A percentile compares a stretch with the other conserved stretches of the same genome.
Evolutionary conservation across 2,113 vertebrate species (phyloP).

Genomic region (Bubo scandiacus): DNA sequence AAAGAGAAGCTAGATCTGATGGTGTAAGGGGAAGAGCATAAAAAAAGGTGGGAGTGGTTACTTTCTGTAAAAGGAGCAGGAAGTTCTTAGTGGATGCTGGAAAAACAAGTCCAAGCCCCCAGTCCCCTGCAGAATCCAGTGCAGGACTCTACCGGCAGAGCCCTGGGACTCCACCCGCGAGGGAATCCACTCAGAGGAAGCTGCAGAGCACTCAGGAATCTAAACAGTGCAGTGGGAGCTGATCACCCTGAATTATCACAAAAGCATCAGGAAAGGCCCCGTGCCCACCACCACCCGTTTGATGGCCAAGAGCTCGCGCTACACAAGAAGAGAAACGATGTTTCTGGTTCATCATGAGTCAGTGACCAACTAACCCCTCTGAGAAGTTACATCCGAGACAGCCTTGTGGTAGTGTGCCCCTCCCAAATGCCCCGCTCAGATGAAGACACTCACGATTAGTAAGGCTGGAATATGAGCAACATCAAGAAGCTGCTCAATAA

Average conservation of each 20-base stretch:
- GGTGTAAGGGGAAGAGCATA: not conserved
- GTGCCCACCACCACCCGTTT: not conserved
- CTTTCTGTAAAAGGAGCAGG: not conserved
- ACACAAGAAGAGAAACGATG: not conserved
- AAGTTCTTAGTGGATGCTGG: not conserved
- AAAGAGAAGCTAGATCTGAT: not conserved
- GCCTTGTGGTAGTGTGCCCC: not conserved
- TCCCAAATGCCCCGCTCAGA: not conserved
- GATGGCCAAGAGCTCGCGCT: not conserved
- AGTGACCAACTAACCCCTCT: not conserved
- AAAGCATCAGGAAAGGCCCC: not conserved
- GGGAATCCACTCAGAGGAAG: not conserved
- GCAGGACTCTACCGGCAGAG: not conserved
- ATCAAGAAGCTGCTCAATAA: not conserved
- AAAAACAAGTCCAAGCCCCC: not conserved
- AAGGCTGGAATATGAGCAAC: not conserved
- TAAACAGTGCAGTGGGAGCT: not conserved
- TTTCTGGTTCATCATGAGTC: not conserved
- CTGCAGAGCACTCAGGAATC: not conserved
- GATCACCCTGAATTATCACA: not conserved
- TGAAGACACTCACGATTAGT: not conserved
- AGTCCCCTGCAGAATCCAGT: not conserved
- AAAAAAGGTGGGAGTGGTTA: not conserved
- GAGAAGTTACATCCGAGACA: not conserved
- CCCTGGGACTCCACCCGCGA: not conserved